These are phyloP conservation scores for Oncorhynchus masou DNA, from an alignment of 2,113 vertebrate species.

Conservation along the genomic window DNA sequence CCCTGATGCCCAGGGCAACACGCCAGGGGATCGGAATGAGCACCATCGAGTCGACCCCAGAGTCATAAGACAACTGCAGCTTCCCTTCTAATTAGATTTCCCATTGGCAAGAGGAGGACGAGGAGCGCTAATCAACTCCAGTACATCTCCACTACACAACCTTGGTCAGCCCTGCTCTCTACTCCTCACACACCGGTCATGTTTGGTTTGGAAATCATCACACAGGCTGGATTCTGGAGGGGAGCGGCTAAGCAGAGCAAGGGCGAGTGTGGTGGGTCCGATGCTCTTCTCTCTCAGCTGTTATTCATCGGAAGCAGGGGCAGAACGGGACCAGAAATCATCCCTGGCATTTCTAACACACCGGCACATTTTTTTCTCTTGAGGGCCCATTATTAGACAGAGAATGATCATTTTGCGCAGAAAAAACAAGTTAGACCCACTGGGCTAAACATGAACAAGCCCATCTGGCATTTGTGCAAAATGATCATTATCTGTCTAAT, in stretches of 20 bases:
- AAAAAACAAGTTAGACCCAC: too few relatives aligned
- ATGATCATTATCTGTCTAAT: too few relatives aligned
- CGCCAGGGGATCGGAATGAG: conserved; percentile 19
- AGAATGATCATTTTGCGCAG: too few relatives aligned
- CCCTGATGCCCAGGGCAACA: conserved; percentile 9
- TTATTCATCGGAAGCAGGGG: too few relatives aligned
- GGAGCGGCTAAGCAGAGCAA: not conserved
- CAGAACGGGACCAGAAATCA: too few relatives aligned
- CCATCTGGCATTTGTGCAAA: too few relatives aligned
- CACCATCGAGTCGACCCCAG: conserved; percentile 14
- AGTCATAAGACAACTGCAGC: conserved; percentile 55
- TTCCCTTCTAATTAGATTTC: conserved; percentile 59
- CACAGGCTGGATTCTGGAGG: not conserved
- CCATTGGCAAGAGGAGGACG: conserved; percentile 35
- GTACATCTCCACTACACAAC: not conserved
- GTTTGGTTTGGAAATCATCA: conserved; percentile 28
- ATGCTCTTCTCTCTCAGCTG: not conserved
- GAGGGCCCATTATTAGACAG: too few relatives aligned
- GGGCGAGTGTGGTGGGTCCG: not conserved
- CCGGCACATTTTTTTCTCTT: too few relatives aligned
- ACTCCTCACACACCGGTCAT: conserved; percentile 21
- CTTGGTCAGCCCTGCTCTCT: conserved; percentile 7
- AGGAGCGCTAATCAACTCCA: conserved; percentile 50
- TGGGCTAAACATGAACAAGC: too few relatives aligned
- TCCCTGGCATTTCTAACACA: too few relatives aligned